Conservation (phyloP, 2,113 vertebrate species). For the Neoarius graeffei region DNA sequence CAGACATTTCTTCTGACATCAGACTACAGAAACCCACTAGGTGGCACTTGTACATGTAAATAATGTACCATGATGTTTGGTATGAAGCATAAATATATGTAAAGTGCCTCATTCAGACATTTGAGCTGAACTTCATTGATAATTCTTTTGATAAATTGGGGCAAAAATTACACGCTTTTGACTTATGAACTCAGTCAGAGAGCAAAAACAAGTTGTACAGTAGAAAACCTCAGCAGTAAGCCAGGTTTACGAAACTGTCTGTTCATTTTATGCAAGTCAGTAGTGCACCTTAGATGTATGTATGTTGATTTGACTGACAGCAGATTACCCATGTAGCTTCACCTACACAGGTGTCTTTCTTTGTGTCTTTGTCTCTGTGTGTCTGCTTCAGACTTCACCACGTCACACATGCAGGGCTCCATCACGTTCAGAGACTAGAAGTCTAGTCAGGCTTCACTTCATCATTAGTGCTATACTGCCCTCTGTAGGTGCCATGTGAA, state of each 20-base stretch:
- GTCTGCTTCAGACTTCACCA: neutral
- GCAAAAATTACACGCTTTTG: neutral
- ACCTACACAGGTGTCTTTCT: neutral
- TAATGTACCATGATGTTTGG: neutral
- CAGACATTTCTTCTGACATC: neutral
- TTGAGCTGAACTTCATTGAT: neutral
- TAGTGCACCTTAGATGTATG: neutral
- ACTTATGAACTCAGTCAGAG: neutral
- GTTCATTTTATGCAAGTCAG: neutral
- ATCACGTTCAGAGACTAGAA: conserved; percentile 45
- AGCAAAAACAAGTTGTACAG: neutral
- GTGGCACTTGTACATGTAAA: neutral
- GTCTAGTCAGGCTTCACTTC: conserved; percentile 13
- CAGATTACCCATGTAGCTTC: neutral
- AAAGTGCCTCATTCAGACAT: neutral
- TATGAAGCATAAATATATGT: neutral
- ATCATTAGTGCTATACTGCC: conserved; percentile 55
- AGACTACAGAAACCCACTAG: neutral
- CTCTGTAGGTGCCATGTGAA: conserved; percentile 56
- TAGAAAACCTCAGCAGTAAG: neutral
- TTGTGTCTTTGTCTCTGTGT: neutral
- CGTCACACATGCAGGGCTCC: neutral
- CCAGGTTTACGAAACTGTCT: neutral
- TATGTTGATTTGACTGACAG: conserved; percentile 22
- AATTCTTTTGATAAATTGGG: neutral